phyloP scores from a whole-genome alignment of 2,888 invertebrate genomes.

The Tetragonula carbonaria region DNA sequence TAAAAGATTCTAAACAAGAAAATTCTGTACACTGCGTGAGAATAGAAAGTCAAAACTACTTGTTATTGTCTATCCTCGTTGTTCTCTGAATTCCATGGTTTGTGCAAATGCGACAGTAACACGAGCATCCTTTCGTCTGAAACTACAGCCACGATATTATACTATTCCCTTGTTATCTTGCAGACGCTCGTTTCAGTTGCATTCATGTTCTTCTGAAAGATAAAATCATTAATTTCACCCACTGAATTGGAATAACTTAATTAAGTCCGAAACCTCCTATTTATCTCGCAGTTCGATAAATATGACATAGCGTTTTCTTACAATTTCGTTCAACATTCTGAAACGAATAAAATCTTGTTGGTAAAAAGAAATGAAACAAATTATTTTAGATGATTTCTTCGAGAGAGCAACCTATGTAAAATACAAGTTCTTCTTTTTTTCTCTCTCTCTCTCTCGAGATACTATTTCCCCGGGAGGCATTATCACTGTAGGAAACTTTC shows the following conservation, averaged over 20 bases:
- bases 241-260: background rate
- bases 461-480: background rate
- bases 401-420: background rate
- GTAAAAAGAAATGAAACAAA: background rate
- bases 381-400: background rate
- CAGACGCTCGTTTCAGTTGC: background rate
- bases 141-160: background rate
- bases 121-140: slow-evolving; percentile 2
- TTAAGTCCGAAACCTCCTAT: background rate
- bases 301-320: background rate
- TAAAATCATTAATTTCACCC: slow-evolving; percentile 29
- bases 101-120: slow-evolving; percentile 1
- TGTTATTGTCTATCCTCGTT: background rate
- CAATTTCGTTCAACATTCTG: background rate
- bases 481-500: background rate
- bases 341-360: background rate
- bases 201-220: slow-evolving; percentile 7
- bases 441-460: background rate
- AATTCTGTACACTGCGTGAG: background rate
- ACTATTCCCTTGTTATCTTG: slow-evolving; percentile 17
- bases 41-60: background rate
- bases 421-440: background rate
- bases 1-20: background rate
- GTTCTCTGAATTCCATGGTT: background rate
- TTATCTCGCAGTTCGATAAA: background rate